A percentile compares a stretch with the other conserved stretches of the same genome.
Evolutionary conservation across 2,888 invertebrate species (phyloP).

Genomic region (Caenorhabditis sp.): DNA sequence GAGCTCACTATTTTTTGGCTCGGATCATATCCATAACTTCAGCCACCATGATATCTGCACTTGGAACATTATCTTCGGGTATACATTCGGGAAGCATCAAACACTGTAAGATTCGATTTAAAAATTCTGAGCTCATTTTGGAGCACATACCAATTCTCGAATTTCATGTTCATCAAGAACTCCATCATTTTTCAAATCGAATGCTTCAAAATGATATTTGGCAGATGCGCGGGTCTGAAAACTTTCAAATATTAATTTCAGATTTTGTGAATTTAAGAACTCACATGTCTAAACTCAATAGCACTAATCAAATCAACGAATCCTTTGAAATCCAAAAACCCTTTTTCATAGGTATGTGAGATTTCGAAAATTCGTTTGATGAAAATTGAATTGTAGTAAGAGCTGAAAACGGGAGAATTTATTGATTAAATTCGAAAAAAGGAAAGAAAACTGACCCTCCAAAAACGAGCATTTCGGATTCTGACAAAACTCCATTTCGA

Average conservation of each 20-base stretch:
- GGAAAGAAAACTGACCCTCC: conserved; percentile 17
- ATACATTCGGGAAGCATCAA: conserved; percentile 1
- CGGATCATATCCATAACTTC: conserved; percentile 1
- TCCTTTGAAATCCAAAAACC: conserved; percentile 35
- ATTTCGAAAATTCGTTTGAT: conserved; percentile 26
- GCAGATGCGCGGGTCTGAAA: conserved; percentile 30
- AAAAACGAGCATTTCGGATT: conserved; percentile 16
- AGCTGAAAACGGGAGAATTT: conserved; percentile 10
- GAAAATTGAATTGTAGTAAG: conserved; percentile 20
- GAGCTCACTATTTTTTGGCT: background rate
- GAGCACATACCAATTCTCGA: background rate
- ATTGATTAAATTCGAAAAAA: background rate
- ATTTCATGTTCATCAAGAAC: conserved; percentile 33
- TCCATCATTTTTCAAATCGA: conserved; percentile 35
- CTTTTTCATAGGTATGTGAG: conserved; percentile 20
- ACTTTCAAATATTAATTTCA: background rate
- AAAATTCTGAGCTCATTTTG: background rate
- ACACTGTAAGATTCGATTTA: conserved; percentile 3
- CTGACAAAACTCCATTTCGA: conserved; percentile 20
- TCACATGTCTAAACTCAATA: conserved; percentile 27
- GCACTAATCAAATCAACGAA: conserved; percentile 33
- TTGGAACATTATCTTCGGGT: background rate
- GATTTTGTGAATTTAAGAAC: background rate
- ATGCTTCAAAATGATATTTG: conserved; percentile 33
- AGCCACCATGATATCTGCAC: background rate